Conservation (phyloP, 1,140 invertebrate species). For the Orchestia grillus region DNA sequence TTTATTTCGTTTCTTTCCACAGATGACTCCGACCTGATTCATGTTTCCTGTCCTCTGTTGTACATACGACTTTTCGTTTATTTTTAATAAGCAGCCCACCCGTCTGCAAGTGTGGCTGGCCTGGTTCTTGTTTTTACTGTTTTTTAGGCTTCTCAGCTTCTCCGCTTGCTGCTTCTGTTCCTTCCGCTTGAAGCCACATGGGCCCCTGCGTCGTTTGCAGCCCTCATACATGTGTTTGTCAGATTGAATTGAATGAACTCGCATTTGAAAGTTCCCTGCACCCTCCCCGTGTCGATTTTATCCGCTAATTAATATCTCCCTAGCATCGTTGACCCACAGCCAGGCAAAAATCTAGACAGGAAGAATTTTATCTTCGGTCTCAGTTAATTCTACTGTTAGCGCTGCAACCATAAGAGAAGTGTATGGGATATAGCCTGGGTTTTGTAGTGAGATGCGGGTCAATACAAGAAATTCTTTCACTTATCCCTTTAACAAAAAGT, state of each 20-base stretch:
- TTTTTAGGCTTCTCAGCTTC: background rate
- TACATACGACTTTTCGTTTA: background rate
- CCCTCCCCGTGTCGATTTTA: background rate
- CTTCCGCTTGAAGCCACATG: background rate
- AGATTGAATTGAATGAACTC: background rate
- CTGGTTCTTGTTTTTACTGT: background rate
- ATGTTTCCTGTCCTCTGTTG: background rate
- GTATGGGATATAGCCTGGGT: background rate
- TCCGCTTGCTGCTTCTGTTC: background rate
- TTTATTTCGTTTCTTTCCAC: background rate
- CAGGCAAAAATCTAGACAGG: background rate
- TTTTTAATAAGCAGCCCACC: background rate
- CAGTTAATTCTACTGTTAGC: background rate
- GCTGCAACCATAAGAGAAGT: background rate
- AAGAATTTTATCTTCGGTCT: background rate
- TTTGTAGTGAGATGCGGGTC: background rate
- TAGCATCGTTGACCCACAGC: background rate
- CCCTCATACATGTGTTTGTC: background rate
- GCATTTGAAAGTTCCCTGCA: background rate
- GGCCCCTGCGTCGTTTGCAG: background rate
- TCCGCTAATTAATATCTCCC: background rate
- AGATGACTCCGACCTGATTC: conserved; percentile 31
- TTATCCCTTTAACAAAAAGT: background rate
- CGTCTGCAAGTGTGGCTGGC: background rate
- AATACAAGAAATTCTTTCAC: background rate